A percentile compares a stretch with the other conserved stretches of the same genome.
These are phyloP conservation scores for Nomada ferruginata DNA, from an alignment of 2,888 invertebrate genomes.

Conservation along the genomic window DNA sequence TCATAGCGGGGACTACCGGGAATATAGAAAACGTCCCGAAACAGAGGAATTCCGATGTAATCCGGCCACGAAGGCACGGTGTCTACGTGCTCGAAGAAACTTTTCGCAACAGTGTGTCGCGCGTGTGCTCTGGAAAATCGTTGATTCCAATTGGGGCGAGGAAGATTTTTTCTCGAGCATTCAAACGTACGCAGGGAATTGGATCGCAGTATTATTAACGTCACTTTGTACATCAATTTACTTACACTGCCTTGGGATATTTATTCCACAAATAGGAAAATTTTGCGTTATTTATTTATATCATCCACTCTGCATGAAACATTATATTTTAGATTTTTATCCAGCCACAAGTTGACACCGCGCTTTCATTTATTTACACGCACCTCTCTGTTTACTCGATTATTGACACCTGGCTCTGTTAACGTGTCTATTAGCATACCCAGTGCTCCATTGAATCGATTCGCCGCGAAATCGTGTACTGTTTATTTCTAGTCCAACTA, in stretches of 20 bases:
- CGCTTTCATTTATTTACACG: neutral
- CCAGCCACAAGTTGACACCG: neutral
- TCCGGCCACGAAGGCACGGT: constrained; percentile 42
- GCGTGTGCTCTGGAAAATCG: neutral
- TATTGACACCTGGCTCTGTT: neutral
- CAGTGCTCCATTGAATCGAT: neutral
- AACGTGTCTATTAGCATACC: neutral
- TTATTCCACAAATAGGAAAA: too few species aligned
- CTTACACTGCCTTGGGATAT: too few species aligned
- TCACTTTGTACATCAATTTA: too few species aligned
- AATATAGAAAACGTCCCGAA: constrained; percentile 54
- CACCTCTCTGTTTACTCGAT: neutral
- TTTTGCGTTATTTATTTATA: too few species aligned
- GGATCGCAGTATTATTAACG: too few species aligned
- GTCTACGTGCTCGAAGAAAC: constrained; percentile 36
- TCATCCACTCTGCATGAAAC: neutral
- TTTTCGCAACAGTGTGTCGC: neutral
- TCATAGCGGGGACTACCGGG: constrained; percentile 36
- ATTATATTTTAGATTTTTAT: neutral
- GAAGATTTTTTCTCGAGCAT: too few species aligned
- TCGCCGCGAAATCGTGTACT: neutral
- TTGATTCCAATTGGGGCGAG: neutral
- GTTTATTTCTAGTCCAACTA: constrained; percentile 13
- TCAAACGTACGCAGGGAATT: too few species aligned
- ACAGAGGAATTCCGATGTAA: constrained; percentile 51